A percentile compares a stretch with the other conserved stretches of the same genome.
These are phyloP conservation scores for Salvator merianae DNA, from an alignment of 2,113 vertebrate species.

Conservation along the genomic window DNA sequence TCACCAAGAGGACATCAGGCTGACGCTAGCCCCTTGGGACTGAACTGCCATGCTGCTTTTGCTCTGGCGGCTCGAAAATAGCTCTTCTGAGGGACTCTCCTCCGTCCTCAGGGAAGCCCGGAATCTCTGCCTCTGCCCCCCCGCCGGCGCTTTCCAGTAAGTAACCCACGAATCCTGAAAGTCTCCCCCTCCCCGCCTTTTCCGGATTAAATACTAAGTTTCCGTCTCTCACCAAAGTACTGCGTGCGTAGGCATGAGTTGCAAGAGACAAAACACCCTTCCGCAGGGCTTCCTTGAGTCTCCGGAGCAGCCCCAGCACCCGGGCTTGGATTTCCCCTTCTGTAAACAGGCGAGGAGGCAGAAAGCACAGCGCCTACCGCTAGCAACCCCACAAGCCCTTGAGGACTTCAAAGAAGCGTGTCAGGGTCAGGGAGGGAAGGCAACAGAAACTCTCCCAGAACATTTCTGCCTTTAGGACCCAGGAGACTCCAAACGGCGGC, in stretches of 20 bases:
- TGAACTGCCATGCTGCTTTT: background rate
- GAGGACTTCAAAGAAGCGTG: background rate
- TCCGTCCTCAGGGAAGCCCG: background rate
- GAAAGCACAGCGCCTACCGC: no score
- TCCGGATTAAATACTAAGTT: background rate
- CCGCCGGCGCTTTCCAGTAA: no score
- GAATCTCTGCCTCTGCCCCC: no score
- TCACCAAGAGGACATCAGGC: no score
- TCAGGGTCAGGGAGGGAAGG: background rate
- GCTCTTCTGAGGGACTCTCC: background rate
- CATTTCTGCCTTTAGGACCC: slow-evolving; percentile 22
- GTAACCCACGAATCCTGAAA: no score
- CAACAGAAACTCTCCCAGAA: background rate
- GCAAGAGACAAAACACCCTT: background rate
- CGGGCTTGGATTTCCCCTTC: background rate
- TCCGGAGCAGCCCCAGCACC: background rate
- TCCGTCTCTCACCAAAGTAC: background rate
- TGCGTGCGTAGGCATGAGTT: background rate
- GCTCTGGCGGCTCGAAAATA: background rate
- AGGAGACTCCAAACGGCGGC: slow-evolving; percentile 17
- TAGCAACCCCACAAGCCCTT: background rate
- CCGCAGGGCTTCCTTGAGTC: background rate
- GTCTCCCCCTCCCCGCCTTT: no score
- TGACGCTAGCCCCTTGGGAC: background rate
- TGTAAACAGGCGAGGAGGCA: background rate